A percentile compares a stretch with the other conserved stretches of the same genome.
These are phyloP conservation scores for Micronycteris hirsuta DNA, from an alignment of 2,113 vertebrate species.

Conservation along the genomic window DNA sequence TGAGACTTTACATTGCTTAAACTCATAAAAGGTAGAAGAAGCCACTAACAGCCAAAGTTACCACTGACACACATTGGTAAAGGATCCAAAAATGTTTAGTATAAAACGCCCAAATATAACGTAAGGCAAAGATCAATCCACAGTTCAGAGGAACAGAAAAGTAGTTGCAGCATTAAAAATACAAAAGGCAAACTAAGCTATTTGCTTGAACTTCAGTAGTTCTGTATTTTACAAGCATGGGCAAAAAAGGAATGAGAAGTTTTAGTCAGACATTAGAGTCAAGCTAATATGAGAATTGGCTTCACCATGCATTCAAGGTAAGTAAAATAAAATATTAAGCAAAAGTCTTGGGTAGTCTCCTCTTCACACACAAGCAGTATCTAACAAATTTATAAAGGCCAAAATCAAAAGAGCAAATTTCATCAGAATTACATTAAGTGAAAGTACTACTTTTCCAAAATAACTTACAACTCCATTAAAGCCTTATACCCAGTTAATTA, in stretches of 20 bases:
- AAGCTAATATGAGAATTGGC: not conserved
- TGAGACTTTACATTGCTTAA: not conserved
- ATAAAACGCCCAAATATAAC: not conserved
- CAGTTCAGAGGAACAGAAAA: not conserved
- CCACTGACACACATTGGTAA: not conserved
- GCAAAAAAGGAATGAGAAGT: conserved; percentile 11
- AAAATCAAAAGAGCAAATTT: conserved; percentile 21
- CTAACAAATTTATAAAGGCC: not conserved
- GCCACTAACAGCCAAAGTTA: not conserved
- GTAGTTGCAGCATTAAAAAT: not conserved
- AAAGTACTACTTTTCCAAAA: conserved; percentile 1
- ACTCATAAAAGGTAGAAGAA: conserved; percentile 28
- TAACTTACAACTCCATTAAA: conserved; percentile 23
- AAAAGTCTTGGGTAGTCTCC: not conserved
- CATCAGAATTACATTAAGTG: not conserved
- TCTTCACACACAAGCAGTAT: not conserved
- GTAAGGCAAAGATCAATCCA: not conserved
- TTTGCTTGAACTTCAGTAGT: not conserved
- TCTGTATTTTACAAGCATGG: not conserved
- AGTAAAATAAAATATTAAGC: not conserved
- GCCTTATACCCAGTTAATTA: not conserved
- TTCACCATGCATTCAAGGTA: conserved; percentile 6
- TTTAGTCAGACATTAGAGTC: not conserved
- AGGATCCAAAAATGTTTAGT: not conserved
- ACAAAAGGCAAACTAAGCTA: not conserved